These are phyloP conservation scores for Tineola bisselliella DNA, from an alignment of 2,888 invertebrate species.

Conservation along the genomic window DNA sequence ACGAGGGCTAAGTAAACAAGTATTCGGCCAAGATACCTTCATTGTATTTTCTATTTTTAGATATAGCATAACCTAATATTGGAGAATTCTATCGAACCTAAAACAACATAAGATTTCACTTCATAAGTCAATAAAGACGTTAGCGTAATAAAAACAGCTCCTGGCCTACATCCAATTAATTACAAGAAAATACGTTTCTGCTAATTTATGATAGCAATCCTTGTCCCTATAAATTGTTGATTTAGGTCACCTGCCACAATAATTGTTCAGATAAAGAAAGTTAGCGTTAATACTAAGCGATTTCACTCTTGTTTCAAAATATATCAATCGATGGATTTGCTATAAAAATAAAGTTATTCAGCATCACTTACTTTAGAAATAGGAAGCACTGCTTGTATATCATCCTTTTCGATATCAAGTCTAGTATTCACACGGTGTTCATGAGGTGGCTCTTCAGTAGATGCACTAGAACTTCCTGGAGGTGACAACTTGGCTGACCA, in stretches of 20 bases:
- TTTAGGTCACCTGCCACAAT: constrained; percentile 25
- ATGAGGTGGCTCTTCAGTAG: constrained; percentile 53
- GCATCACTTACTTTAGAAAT: constrained; percentile 82
- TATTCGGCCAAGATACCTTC: no score
- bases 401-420: constrained; percentile 91
- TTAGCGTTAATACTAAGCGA: background rate
- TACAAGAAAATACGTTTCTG: constrained; percentile 40
- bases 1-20: no score
- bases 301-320: background rate
- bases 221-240: constrained; percentile 48
- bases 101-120: constrained; percentile 21
- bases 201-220: constrained; percentile 44
- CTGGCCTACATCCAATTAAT: constrained; percentile 36
- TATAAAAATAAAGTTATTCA: no score
- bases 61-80: no score
- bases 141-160: constrained; percentile 44
- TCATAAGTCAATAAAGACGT: constrained; percentile 45
- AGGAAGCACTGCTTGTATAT: constrained; percentile 91
- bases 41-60: no score
- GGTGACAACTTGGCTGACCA: constrained; percentile 76
- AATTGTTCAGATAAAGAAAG: constrained; percentile 7
- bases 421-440: constrained; percentile 79
- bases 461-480: constrained; percentile 34
- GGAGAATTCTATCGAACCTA: constrained; percentile 11
- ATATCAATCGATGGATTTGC: no score